phyloP scores from a whole-genome alignment of 2,888 invertebrate genomes.

The Congeria kusceri region DNA sequence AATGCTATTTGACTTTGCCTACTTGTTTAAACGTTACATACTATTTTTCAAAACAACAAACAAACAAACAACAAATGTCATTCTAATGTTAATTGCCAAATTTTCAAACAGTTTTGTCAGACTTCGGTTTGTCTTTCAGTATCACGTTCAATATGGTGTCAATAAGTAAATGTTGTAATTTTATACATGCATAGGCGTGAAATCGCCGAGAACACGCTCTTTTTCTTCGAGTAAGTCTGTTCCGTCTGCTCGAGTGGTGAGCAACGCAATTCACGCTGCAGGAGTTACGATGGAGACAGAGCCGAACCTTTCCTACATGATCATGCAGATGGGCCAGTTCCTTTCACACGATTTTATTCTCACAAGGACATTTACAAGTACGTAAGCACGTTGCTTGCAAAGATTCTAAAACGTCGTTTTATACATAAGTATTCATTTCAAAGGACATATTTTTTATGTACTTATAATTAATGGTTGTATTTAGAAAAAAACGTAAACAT shows the following conservation, averaged over 20 bases:
- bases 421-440: too few relatives aligned
- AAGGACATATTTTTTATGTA: too few relatives aligned
- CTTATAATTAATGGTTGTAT: too few relatives aligned
- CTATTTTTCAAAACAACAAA: neutral
- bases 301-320: slow-evolving; percentile 20
- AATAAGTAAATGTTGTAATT: too few relatives aligned
- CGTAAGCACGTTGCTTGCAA: neutral
- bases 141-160: too few relatives aligned
- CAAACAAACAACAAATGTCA: neutral
- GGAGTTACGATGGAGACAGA: slow-evolving; percentile 14
- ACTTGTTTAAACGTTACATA: neutral
- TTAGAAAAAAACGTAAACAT: too few relatives aligned
- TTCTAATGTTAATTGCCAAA: too few relatives aligned
- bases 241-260: slow-evolving; percentile 45
- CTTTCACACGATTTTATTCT: slow-evolving; percentile 52
- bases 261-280: slow-evolving; percentile 36
- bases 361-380: slow-evolving; percentile 34
- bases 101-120: too few relatives aligned
- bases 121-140: too few relatives aligned
- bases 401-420: too few relatives aligned
- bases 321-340: slow-evolving; percentile 59
- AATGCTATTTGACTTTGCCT: too few relatives aligned
- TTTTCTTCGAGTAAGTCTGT: slow-evolving; percentile 4
- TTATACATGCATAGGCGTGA: too few relatives aligned
- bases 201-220: slow-evolving; percentile 6